Base-by-base conservation (phyloP, 2,797 vertebrate species). In the Crocodylus rhombifer region DNA sequence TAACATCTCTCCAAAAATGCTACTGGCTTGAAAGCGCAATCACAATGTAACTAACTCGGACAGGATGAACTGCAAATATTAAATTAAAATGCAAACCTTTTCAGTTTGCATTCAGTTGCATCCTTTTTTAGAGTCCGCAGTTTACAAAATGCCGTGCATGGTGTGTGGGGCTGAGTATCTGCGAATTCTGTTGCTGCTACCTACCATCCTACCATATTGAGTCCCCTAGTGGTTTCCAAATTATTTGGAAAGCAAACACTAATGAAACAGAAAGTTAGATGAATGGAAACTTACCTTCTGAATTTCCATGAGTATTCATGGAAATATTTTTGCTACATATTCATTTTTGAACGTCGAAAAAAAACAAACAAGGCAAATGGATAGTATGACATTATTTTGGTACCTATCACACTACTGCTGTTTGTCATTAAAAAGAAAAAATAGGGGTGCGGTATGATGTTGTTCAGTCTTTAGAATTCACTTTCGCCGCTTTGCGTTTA, bases 391-490 rank as follows among this genome's bases (percentile, higher is more conserved):
- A 42, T 42, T 42, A 51, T 73, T 87, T 81, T 86, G 60, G 13
- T 86, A 25, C 6, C 69, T 16, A 12, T 23, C 12, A 1, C 15
- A 8, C 14, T 71, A 14, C 13, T 71, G 25, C 21, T 42, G 11
- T 36, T 21, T 71, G 36, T 71, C 20, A 69, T 71, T 71, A 42
- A 71, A 71, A 71, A 71, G 2, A 23, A 42, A 69, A 71, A 71
- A 23, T 36, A 11, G 12, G 21, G 33, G 21, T 36, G 33, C 20
- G 67, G 21, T 42, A 33, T 33, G 42, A 33, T 82, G 64, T 82
- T 93, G 5, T 23, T 83, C 55, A 73, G 64, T 61, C 77, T 93
- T 92, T 76, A 92, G 80, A 86, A 81, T 42, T 76, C 88, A 82
- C 23, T 28, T 2, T 1, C 2, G 42, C 15, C 69, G 26, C 26